phyloP scores from a whole-genome alignment of 2,113 vertebrate species.

The Aspidoscelis tigris region DNA sequence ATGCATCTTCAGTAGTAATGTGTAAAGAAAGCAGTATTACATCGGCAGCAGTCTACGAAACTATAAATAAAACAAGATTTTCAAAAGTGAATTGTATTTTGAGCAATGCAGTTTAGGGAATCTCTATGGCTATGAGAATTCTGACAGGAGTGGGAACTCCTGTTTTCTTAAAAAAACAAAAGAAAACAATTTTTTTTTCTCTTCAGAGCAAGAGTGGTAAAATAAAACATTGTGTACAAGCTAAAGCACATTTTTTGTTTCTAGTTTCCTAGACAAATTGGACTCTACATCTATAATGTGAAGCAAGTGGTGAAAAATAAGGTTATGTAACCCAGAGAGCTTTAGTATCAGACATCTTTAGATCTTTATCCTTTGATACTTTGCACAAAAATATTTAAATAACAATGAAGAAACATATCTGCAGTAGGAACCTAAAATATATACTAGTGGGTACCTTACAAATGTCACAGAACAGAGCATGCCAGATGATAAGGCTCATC shows the following conservation, averaged over 20 bases:
- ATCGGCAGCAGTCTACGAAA: no score
- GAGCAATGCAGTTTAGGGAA: not conserved
- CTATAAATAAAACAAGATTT: no score
- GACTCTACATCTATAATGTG: conserved; percentile 67
- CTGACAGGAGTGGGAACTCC: not conserved
- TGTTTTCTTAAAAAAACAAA: no score
- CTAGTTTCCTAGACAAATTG: conserved; percentile 65
- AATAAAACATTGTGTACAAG: not conserved
- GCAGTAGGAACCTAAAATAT: no score
- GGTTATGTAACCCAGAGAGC: conserved; percentile 61
- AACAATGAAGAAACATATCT: no score
- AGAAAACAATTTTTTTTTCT: no score
- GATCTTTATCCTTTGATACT: conserved; percentile 52
- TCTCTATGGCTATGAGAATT: not conserved
- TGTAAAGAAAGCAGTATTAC: not conserved
- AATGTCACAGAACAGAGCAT: no score
- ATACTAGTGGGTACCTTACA: no score
- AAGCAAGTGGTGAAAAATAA: conserved; percentile 76
- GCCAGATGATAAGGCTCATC: no score
- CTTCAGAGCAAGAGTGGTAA: not conserved
- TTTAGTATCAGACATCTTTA: conserved; percentile 69
- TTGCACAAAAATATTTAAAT: no score
- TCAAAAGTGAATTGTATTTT: not conserved
- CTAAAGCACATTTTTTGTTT: conserved; percentile 43
- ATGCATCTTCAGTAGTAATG: not conserved